Conservation (phyloP, 2,113 vertebrate species). For the Benitochromis conjunctus region DNA sequence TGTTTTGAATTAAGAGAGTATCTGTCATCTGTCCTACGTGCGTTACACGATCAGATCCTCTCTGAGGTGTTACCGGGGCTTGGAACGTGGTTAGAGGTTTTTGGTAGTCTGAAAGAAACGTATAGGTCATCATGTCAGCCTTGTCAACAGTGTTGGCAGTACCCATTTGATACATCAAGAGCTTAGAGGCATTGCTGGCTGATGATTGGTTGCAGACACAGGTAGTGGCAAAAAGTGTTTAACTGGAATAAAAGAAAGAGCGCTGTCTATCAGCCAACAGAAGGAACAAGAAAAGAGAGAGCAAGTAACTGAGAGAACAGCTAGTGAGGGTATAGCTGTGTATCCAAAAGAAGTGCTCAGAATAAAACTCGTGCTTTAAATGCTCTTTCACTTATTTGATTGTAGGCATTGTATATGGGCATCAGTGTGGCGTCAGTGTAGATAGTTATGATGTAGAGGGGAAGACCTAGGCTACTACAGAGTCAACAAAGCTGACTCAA, state of each 20-base stretch:
- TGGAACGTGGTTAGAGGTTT: background rate
- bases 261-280: background rate
- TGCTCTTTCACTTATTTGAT: background rate
- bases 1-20: constrained; percentile 2
- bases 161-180: background rate
- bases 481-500: background rate
- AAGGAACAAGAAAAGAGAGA: background rate
- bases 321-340: background rate
- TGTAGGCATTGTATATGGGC: background rate
- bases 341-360: background rate
- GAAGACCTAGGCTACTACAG: background rate
- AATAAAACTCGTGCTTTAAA: background rate
- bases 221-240: background rate
- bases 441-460: background rate
- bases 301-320: background rate
- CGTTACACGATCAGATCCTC: background rate
- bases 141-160: background rate
- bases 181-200: background rate
- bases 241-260: background rate
- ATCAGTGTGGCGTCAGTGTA: background rate
- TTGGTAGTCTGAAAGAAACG: background rate
- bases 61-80: background rate
- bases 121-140: background rate
- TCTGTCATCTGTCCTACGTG: constrained; percentile 15
- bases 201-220: background rate